A percentile compares a stretch with the other conserved stretches of the same genome.
Evolutionary conservation across 2,888 invertebrate species (phyloP).

Genomic region (Ophioninae sp.): DNA sequence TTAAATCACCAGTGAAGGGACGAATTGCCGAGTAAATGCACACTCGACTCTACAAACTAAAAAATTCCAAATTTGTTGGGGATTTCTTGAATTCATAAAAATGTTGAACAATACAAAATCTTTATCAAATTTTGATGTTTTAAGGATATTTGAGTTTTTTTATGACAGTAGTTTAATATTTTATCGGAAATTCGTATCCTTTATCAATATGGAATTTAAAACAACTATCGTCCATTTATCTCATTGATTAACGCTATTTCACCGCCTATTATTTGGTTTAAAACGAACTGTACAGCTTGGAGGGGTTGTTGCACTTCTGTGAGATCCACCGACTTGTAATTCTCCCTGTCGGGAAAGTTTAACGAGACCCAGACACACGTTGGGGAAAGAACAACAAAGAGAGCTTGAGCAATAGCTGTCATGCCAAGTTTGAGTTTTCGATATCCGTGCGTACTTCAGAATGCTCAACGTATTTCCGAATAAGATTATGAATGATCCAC

Average conservation of each 20-base stretch:
- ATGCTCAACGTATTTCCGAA: slow-evolving; percentile 3
- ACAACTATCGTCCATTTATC: too few species aligned
- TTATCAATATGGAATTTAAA: too few species aligned
- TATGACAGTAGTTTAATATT: too few species aligned
- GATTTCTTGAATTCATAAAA: too few species aligned
- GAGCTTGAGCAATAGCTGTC: slow-evolving; percentile 8
- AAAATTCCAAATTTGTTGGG: too few species aligned
- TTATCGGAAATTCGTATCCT: too few species aligned
- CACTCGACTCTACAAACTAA: too few species aligned
- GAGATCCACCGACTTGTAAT: slow-evolving; percentile 17
- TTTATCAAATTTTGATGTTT: too few species aligned
- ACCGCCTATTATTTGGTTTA: neutral
- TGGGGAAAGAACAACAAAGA: slow-evolving; percentile 17
- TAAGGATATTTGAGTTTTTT: too few species aligned
- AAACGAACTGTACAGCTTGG: slow-evolving; percentile 20
- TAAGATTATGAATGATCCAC: neutral
- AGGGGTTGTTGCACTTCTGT: slow-evolving; percentile 24
- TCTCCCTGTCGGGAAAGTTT: slow-evolving; percentile 24
- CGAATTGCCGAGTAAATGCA: too few species aligned
- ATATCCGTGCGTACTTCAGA: neutral
- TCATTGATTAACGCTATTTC: neutral
- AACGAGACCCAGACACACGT: slow-evolving; percentile 21
- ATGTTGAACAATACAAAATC: too few species aligned
- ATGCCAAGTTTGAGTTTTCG: neutral
- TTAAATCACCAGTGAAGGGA: too few species aligned